Percentiles rank a stretch among this genome's conserved stretches.
These are phyloP conservation scores for Pammene aurita DNA, from an alignment of 2,888 invertebrate genomes.

Conservation along the genomic window DNA sequence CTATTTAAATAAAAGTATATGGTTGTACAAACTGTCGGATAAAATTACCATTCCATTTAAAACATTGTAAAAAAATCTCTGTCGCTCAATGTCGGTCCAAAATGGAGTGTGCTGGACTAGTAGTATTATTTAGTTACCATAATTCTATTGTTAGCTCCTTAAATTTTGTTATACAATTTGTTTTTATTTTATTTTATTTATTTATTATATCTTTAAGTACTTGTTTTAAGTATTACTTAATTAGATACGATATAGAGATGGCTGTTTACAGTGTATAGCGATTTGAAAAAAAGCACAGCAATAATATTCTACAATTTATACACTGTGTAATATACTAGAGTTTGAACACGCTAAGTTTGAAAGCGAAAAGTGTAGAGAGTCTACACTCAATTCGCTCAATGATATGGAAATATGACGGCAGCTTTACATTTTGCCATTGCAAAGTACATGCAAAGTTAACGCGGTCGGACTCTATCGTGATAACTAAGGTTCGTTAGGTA, in stretches of 20 bases:
- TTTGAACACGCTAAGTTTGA: too few species aligned
- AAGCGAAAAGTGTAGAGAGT: too few species aligned
- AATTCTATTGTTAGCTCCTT: conserved; percentile 49
- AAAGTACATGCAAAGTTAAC: too few species aligned
- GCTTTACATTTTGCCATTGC: too few species aligned
- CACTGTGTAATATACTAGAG: too few species aligned
- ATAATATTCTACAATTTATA: too few species aligned
- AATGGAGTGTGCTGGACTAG: conserved; percentile 35
- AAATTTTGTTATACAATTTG: conserved; percentile 45
- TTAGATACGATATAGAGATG: not conserved
- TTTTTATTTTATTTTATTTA: conserved; percentile 37
- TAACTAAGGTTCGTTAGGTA: too few species aligned
- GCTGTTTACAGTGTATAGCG: not conserved
- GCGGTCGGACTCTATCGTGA: too few species aligned
- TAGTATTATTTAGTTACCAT: conserved; percentile 68
- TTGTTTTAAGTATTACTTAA: conserved; percentile 11
- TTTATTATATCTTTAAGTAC: conserved; percentile 29
- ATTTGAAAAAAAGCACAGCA: not conserved
- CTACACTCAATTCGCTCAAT: too few species aligned
- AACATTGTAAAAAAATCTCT: not conserved
- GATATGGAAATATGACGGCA: too few species aligned
- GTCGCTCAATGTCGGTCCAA: conserved; percentile 52
- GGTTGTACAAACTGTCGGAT: not conserved
- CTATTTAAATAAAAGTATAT: too few species aligned
- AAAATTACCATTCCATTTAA: not conserved